A percentile compares a stretch with the other conserved stretches of the same genome.
phyloP scores from a whole-genome alignment of 2,113 vertebrate genomes.

The Melanocharis versteri region DNA sequence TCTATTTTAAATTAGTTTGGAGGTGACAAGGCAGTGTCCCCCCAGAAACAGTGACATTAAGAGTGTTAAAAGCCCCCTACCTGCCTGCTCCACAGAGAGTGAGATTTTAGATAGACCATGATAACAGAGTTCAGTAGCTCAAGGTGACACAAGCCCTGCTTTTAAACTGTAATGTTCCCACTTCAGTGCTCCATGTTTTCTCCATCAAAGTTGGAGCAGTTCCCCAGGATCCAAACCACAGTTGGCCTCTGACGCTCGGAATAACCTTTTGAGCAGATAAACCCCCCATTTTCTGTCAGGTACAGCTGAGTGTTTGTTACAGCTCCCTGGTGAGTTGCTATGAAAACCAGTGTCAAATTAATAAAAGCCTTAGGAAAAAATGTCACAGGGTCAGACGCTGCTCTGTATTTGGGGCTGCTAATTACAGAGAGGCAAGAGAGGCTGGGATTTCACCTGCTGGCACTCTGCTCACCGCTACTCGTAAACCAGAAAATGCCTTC shows the following conservation, averaged over 20 bases:
- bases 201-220: background rate
- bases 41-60: background rate
- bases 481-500: background rate
- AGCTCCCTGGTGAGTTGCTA: slow-evolving; percentile 22
- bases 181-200: background rate
- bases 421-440: slow-evolving; percentile 11
- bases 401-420: slow-evolving; percentile 27
- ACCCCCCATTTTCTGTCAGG: slow-evolving; percentile 13
- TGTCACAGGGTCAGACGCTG: background rate
- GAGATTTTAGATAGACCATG: background rate
- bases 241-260: background rate
- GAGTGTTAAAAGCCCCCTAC: background rate
- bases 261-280: slow-evolving; percentile 34
- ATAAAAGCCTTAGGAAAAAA: slow-evolving; percentile 37
- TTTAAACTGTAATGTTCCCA: background rate
- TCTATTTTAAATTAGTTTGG: background rate
- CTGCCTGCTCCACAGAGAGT: background rate
- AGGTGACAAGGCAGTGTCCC: background rate
- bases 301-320: slow-evolving; percentile 35
- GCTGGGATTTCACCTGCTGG: slow-evolving; percentile 28
- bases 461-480: background rate
- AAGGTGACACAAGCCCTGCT: background rate
- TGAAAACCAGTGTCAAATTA: slow-evolving; percentile 47
- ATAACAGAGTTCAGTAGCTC: background rate
- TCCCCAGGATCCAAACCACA: background rate